These are phyloP conservation scores for Morpho deidamia DNA, from an alignment of 2,888 invertebrate genomes.

Conservation along the genomic window DNA sequence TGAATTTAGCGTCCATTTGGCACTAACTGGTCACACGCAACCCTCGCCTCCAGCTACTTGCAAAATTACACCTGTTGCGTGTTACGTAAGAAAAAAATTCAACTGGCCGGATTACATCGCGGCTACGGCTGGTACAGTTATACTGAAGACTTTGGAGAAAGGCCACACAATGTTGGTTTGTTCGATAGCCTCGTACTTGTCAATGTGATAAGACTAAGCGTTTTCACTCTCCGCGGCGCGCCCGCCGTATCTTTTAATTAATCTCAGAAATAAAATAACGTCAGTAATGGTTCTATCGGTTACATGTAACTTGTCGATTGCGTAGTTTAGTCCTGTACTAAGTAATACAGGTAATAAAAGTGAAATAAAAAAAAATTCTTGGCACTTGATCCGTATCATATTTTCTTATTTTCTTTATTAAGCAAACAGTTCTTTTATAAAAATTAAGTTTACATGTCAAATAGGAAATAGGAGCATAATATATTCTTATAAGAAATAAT, in stretches of 20 bases:
- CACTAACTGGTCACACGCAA: conserved; percentile 69
- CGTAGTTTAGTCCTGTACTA: conserved; percentile 35
- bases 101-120: conserved; percentile 42
- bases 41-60: conserved; percentile 59
- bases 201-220: conserved; percentile 45
- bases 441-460: neutral
- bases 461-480: neutral
- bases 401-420: too few relatives aligned
- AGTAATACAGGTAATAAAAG: conserved; percentile 30
- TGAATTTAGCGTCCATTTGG: conserved; percentile 35
- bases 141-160: conserved; percentile 23
- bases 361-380: conserved; percentile 1
- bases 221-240: conserved; percentile 61
- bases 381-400: too few relatives aligned
- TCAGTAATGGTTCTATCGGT: conserved; percentile 56
- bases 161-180: conserved; percentile 33
- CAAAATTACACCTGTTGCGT: conserved; percentile 57
- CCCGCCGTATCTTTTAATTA: conserved; percentile 71
- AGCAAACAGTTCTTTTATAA: too few relatives aligned
- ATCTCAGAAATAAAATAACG: conserved; percentile 65
- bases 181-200: conserved; percentile 34
- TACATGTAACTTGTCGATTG: conserved; percentile 40
- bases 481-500: neutral
- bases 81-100: conserved; percentile 36
- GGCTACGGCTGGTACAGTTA: conserved; percentile 30